A percentile compares a stretch with the other conserved stretches of the same genome.
Evolutionary conservation across 2,797 vertebrate species (phyloP).

Genomic region (Danio aesculapii): DNA sequence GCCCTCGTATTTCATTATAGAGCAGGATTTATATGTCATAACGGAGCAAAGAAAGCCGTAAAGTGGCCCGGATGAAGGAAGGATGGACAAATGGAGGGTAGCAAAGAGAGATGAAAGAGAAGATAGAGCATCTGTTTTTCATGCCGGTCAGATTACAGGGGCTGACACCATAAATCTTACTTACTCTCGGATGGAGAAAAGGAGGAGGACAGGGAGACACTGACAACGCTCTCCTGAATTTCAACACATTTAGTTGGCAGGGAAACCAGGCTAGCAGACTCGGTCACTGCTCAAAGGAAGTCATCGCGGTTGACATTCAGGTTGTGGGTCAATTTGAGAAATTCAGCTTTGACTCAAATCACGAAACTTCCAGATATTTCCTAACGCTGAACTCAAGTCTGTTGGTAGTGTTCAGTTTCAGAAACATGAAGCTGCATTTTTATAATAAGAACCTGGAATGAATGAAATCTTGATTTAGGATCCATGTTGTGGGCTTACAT

Average conservation of each 20-base stretch:
- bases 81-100: conserved; percentile 9
- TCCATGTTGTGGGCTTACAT: too few species aligned
- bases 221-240: conserved; percentile 70
- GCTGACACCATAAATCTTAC: conserved; percentile 84
- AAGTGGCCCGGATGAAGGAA: conserved; percentile 23
- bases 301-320: conserved; percentile 5
- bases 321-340: conserved; percentile 24
- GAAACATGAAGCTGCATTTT: not conserved
- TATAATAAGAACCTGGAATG: too few species aligned
- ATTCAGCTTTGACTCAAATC: not conserved
- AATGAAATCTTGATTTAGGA: too few species aligned
- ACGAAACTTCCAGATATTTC: not conserved
- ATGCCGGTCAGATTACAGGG: conserved; percentile 78
- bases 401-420: not conserved
- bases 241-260: conserved; percentile 68
- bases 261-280: not conserved
- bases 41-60: conserved; percentile 11
- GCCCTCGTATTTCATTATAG: conserved; percentile 26
- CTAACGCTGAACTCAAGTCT: not conserved
- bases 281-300: conserved; percentile 8
- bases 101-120: conserved; percentile 38
- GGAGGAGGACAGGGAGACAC: not conserved
- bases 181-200: conserved; percentile 79
- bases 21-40: conserved; percentile 32
- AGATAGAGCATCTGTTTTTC: conserved; percentile 69